These are phyloP conservation scores for Rattus norvegicus DNA, from an alignment of 2,113 vertebrate species.

Conservation along the genomic window DNA sequence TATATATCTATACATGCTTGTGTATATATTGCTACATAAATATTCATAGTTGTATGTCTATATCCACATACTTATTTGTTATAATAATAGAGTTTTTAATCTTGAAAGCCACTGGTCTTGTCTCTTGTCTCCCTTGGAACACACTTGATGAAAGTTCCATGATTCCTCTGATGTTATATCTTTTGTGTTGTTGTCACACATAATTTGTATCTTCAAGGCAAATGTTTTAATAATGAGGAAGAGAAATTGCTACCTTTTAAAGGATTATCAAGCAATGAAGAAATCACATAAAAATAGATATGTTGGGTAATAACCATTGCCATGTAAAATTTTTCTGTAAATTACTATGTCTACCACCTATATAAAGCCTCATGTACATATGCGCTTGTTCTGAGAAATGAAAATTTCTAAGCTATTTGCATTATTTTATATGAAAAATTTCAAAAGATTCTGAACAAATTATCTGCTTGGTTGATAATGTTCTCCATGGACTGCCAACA, in stretches of 20 bases:
- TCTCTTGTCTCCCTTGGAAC: neutral
- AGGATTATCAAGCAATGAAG: neutral
- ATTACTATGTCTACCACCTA: neutral
- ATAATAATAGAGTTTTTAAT: neutral
- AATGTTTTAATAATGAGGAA: constrained; percentile 46
- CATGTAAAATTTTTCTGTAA: constrained; percentile 31
- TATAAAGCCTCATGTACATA: neutral
- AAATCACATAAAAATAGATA: neutral
- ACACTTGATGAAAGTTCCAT: neutral
- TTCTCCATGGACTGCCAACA: neutral
- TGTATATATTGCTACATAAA: neutral
- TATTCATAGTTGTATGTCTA: neutral
- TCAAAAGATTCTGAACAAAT: neutral
- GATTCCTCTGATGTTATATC: neutral
- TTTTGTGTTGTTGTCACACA: constrained; percentile 44
- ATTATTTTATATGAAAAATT: neutral
- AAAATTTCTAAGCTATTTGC: neutral
- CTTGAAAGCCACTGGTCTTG: neutral
- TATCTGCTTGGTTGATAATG: neutral
- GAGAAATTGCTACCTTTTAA: constrained; percentile 29
- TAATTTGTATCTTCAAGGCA: constrained; percentile 65
- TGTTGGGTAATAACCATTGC: neutral
- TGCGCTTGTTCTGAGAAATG: neutral
- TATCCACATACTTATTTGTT: neutral
- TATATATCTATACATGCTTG: no score